Base-by-base conservation (phyloP, 2,888 invertebrate genomes). In the Lasioglossum morio region DNA sequence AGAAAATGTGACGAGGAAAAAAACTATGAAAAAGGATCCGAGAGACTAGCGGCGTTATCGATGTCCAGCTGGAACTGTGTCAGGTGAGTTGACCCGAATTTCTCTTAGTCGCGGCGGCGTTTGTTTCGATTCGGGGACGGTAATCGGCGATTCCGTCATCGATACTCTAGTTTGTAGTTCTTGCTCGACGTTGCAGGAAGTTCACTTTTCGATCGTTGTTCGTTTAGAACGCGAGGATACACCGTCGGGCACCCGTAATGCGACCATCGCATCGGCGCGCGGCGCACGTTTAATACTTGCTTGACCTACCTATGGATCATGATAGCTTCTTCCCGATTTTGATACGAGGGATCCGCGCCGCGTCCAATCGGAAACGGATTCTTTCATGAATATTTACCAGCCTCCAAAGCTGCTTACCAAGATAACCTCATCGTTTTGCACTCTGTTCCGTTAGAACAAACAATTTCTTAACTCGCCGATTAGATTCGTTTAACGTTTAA, bases 51-150 rank as follows among this genome's bases (percentile, higher is more conserved):
- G 72, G 74, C 72, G 87, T 84, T 87, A 89, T 89, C 76, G 86
- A 88, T 85, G 84, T 80, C 80, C 82, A n/a, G 77, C 78, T 70
- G 79, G 82, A 85, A 84, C 85, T 78, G 89, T 79, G 91, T 88
- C 86, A 74, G 74, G 66, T 79, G 74, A 74, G 85, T 83, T 89
- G 90, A 90, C 91, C 90, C 83, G 78, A 91, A 89, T 90, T 89
- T 74, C 82, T 84, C 79, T 48, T 66, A 75, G 77, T 63, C 82
- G 74, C 23, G 63, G 74, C 23, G 63, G 60, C 77, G 81, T 72
- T 73, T 85, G 78, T 77, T 79, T 86, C 86, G 69, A 73, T 73
- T 46, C 40, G 57, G 81, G 69, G 48, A 83, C 83, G 77, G 82
- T 89, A 88, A 89, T 83, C 86, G 87, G 79, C 77, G 77, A 85